Evolutionary conservation across 2,797 vertebrate genomes (phyloP).

Genomic region (Notolepis coatsorum): DNA sequence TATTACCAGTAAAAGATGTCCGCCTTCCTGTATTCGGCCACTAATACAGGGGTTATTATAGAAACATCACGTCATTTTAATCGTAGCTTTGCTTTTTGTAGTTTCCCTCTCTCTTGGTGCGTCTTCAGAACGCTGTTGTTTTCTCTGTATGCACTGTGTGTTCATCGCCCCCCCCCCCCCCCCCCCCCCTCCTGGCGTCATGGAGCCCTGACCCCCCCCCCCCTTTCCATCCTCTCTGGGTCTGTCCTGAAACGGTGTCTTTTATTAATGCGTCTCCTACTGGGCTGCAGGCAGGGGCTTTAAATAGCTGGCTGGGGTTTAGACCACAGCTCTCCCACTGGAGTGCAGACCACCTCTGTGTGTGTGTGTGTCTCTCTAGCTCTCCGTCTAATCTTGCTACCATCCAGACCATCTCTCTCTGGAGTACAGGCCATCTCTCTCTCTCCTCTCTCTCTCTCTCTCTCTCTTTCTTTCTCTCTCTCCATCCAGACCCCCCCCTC

Average conservation of each 20-base stretch:
- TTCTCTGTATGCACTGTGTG: conserved; percentile 28
- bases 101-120: conserved; percentile 7
- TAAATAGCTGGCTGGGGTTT: conserved; percentile 68
- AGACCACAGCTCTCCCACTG: conserved; percentile 36
- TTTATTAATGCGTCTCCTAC: conserved; percentile 74
- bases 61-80: not conserved
- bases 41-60: not conserved
- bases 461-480: not conserved
- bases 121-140: conserved; percentile 31
- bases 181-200: conserved; percentile 36
- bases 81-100: conserved; percentile 4
- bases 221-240: not conserved
- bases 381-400: too few relatives aligned
- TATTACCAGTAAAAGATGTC: not conserved
- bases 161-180: not conserved
- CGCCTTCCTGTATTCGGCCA: not conserved
- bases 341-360: too few relatives aligned
- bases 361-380: too few relatives aligned
- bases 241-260: conserved; percentile 63
- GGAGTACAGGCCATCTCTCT: conserved; percentile 6
- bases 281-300: conserved; percentile 70
- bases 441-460: conserved; percentile 38
- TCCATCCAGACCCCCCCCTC: conserved; percentile 29
- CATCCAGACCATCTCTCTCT: too few relatives aligned
- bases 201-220: not conserved